Conservation (phyloP, 1,140 invertebrate species). For the Macrosteles quadrilineatus region DNA sequence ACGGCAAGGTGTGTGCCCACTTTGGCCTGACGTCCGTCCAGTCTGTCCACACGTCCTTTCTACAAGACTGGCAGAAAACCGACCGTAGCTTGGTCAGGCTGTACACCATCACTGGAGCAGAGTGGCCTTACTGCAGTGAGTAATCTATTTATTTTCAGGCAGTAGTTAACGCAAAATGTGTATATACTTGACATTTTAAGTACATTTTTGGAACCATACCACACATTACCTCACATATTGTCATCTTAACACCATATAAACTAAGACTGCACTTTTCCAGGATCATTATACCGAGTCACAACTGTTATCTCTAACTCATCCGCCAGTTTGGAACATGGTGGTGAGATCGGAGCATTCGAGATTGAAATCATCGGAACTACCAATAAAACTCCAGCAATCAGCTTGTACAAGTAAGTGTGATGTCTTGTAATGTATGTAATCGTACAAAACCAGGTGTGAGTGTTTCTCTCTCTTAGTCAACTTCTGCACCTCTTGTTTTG, state of each 20-base stretch:
- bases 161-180: not conserved
- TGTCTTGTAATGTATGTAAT: not conserved
- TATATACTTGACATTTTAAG: too few species aligned
- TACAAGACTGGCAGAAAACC: slow-evolving; percentile 22
- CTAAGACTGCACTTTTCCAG: slow-evolving; percentile 51
- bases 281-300: slow-evolving; percentile 71
- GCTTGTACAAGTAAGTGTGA: slow-evolving; percentile 41
- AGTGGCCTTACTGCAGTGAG: slow-evolving; percentile 76
- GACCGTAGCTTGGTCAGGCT: slow-evolving; percentile 52
- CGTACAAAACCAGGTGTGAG: not conserved
- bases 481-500: not conserved
- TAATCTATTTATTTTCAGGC: slow-evolving; percentile 46
- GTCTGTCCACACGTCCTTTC: slow-evolving; percentile 33
- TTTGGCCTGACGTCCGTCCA: slow-evolving; percentile 40
- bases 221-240: too few species aligned
- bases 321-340: slow-evolving; percentile 70
- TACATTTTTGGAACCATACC: too few species aligned
- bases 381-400: slow-evolving; percentile 52
- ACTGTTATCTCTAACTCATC: slow-evolving; percentile 71
- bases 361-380: slow-evolving; percentile 65
- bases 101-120: slow-evolving; percentile 68
- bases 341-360: slow-evolving; percentile 72
- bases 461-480: too few species aligned
- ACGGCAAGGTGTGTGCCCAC: slow-evolving; percentile 42
- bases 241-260: too few species aligned